A percentile compares a stretch with the other conserved stretches of the same genome.
Evolutionary conservation across 1,140 invertebrate genomes (phyloP).

Genomic region (Brachionus koreanus): DNA sequence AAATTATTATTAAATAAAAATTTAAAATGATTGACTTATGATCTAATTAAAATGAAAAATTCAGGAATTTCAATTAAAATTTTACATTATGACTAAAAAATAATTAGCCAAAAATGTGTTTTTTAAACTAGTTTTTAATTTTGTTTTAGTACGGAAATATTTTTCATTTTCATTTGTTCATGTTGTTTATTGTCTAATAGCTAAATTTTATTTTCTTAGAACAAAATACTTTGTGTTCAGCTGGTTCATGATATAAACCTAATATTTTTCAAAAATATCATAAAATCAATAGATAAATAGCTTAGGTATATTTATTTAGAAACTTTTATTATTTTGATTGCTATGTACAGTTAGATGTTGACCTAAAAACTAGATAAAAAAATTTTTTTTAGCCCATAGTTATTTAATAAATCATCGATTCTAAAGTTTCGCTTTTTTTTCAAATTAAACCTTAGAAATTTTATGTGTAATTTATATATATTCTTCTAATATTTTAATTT

Average conservation of each 20-base stretch:
- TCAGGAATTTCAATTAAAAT: background rate
- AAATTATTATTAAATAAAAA: background rate
- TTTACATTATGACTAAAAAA: background rate
- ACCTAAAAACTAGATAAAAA: background rate
- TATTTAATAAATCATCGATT: too few relatives aligned
- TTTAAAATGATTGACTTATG: background rate
- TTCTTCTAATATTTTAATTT: background rate
- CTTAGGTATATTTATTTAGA: background rate
- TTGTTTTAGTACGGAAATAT: background rate
- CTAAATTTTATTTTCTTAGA: background rate
- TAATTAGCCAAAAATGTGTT: too few relatives aligned
- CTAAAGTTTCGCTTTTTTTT: too few relatives aligned
- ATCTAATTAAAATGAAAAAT: background rate
- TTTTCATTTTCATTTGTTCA: background rate
- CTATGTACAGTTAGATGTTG: background rate
- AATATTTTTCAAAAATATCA: background rate
- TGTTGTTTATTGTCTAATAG: background rate
- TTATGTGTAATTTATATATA: background rate
- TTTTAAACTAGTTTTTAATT: background rate
- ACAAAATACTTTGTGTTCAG: background rate
- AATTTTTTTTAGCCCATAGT: too few relatives aligned
- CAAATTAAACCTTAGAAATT: too few relatives aligned
- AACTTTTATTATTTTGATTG: background rate
- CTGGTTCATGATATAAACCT: background rate
- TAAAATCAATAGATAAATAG: background rate